A percentile compares a stretch with the other conserved stretches of the same genome.
Evolutionary conservation across 2,797 vertebrate genomes (phyloP).

Genomic region (Tauraco hartlaubi): DNA sequence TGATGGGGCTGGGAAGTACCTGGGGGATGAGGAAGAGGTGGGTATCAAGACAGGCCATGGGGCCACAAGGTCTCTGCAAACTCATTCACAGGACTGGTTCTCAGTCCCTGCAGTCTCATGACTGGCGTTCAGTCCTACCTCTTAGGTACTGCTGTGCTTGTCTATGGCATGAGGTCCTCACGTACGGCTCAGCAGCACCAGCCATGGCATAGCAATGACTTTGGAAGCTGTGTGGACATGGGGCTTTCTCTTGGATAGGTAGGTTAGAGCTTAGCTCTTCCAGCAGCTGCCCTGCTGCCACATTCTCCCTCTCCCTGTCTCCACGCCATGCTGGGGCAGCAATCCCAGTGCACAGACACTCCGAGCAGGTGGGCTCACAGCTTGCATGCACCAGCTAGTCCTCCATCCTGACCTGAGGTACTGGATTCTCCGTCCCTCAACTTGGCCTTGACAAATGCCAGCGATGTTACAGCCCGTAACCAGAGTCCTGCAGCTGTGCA

Average conservation of each 20-base stretch:
- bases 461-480: background rate
- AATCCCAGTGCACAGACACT: background rate
- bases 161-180: background rate
- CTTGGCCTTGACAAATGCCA: background rate
- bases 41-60: rapidly evolving
- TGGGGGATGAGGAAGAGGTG: background rate
- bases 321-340: background rate
- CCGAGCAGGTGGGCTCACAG: background rate
- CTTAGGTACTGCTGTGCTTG: background rate
- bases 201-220: rapidly evolving
- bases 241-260: background rate
- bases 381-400: background rate
- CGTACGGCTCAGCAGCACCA: rapidly evolving
- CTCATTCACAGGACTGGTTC: background rate
- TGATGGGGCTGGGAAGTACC: slow-evolving; percentile 81
- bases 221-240: background rate
- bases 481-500: rapidly evolving
- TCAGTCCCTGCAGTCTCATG: rapidly evolving
- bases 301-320: rapidly evolving
- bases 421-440: background rate
- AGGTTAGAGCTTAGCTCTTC: background rate
- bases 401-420: rapidly evolving
- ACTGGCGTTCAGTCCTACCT: too few species aligned
- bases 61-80: background rate
- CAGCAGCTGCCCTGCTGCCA: background rate